Base-by-base conservation (phyloP, 2,113 vertebrate species). In the Nanorana parkeri region DNA sequence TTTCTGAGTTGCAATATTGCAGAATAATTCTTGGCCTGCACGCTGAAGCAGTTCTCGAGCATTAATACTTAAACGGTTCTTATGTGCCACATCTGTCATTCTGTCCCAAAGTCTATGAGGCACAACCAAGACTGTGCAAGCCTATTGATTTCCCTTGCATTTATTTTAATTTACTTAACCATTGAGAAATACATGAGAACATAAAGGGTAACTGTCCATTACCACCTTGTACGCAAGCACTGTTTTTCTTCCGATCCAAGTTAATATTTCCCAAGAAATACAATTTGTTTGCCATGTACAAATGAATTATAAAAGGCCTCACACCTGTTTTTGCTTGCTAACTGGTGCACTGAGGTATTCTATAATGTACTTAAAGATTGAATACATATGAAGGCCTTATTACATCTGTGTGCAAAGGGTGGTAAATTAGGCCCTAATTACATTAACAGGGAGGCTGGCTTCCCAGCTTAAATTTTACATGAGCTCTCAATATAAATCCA, bases 401-500 rank as follows among this genome's bases (percentile, higher is more conserved):
- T 96, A 95, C 95, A 96, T 96, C 94, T 96, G 94, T 93, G 94
- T 95, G 94, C 93, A 91, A 93, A 92, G 92, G 93, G 93, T 92
- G 94, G 94, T 96, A 97, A 97, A 97, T 97, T 96, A 96, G 91
- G 91, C 93, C 94, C 94, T 97, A 96, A 98, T 96, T 97, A 96
- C 94, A 96, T 98, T 97, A 97, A 96, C 92, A 93, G 94, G 89
- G 91, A 97, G 95, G 96, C 95, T 95, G 72, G 94, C 95, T 94
- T 97, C 95, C 93, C 94, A 96, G 95, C 95, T 94, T 92, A 92
- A 92, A 94, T 96, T 94, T 95, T 95, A 95, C 92, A 90, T 95
- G 92, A 94, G 90, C 91, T 89, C 90, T 92, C 91, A 86, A 91
- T 95, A 92, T 95, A 95, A 94, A 92, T 88, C 88, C 92, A 91